A percentile compares a stretch with the other conserved stretches of the same genome.
phyloP scores from a whole-genome alignment of 2,797 vertebrate genomes.

The Rhinatrema bivittatum region DNA sequence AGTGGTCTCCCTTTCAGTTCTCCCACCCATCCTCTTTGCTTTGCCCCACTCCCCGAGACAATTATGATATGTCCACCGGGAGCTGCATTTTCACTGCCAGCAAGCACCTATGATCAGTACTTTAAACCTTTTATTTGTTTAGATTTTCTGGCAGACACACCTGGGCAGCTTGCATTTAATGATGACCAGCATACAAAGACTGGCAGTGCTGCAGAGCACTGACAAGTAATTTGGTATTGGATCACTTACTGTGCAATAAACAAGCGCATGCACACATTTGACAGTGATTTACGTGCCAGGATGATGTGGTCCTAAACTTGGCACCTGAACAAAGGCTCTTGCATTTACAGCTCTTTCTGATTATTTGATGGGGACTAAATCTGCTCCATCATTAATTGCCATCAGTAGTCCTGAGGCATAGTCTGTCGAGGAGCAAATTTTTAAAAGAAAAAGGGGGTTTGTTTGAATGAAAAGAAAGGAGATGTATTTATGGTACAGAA shows the following conservation, averaged over 20 bases:
- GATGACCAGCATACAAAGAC: neutral
- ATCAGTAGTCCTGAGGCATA: neutral
- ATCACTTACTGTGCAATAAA: no score
- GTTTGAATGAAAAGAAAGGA: accelerated
- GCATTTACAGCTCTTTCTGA: no score
- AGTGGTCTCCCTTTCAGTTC: no score
- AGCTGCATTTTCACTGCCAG: no score
- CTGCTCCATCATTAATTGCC: neutral
- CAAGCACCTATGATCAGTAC: no score
- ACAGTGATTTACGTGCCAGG: accelerated
- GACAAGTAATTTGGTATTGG: neutral
- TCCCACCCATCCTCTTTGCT: no score
- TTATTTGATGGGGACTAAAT: neutral
- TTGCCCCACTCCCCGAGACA: no score
- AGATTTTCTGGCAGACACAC: no score
- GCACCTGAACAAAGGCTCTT: neutral
- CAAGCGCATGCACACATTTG: no score
- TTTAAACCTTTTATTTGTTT: no score
- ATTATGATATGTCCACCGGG: no score
- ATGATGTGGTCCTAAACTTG: accelerated
- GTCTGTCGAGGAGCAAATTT: neutral
- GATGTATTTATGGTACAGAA: no score
- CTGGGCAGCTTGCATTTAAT: neutral
- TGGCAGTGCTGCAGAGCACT: neutral
- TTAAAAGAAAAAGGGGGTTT: neutral